Conservation (phyloP, 2,797 vertebrate genomes). For the Sebastes cheni region DNA sequence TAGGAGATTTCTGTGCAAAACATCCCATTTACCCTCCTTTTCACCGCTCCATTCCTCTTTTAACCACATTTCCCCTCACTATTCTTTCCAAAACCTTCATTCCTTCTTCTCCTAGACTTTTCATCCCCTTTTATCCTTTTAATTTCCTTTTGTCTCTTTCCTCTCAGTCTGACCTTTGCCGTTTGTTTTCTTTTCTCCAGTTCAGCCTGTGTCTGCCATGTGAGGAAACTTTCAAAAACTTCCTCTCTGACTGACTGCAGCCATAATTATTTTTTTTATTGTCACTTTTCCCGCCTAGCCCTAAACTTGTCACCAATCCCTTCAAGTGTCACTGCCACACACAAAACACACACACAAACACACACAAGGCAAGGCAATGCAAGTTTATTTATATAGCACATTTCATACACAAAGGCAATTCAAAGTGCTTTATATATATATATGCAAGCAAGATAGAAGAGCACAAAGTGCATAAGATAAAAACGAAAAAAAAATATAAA, state of each 20-base stretch:
- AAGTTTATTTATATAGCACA: no score
- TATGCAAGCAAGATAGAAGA: no score
- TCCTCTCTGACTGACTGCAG: neutral
- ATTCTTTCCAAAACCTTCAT: conserved; percentile 6
- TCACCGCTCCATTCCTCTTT: neutral
- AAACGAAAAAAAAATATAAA: no score
- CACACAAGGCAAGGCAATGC: neutral
- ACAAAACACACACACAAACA: neutral
- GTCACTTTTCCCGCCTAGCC: conserved; percentile 1
- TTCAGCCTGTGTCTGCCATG: neutral
- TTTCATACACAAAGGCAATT: no score
- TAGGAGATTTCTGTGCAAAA: neutral
- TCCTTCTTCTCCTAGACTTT: conserved; percentile 2
- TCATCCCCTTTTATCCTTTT: conserved; percentile 56
- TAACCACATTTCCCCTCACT: neutral
- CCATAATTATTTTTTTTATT: conserved; percentile 2
- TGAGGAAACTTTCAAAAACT: conserved; percentile 40
- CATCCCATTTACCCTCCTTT: neutral
- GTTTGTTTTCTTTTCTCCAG: neutral
- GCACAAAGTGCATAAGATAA: no score
- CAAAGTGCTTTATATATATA: no score
- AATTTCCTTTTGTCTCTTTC: conserved; percentile 59
- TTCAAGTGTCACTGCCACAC: neutral
- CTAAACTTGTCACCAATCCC: conserved; percentile 18
- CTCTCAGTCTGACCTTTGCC: conserved; percentile 29